Percentiles rank a stretch among this genome's conserved stretches.
Evolutionary conservation across 1,140 invertebrate species (phyloP).

Genomic region (Solenopsis invicta): DNA sequence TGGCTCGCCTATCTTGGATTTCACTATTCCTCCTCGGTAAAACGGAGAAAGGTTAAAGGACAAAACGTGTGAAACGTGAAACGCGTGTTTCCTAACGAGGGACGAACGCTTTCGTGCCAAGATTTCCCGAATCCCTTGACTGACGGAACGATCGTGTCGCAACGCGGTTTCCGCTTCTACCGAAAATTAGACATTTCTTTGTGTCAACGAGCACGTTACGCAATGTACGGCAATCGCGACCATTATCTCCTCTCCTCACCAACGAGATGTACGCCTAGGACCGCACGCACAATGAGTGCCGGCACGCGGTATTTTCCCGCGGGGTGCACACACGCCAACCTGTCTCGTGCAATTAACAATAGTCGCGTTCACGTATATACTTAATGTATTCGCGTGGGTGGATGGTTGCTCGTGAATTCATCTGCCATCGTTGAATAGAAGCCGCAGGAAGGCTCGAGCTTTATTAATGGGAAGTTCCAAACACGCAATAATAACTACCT

Average conservation of each 20-base stretch:
- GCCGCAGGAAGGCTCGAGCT: conserved; percentile 19
- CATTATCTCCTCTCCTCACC: not conserved
- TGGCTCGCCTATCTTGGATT: not conserved
- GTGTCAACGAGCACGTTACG: conserved; percentile 28
- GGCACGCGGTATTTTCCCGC: conserved; percentile 40
- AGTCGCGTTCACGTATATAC: conserved; percentile 8
- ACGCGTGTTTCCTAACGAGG: not conserved
- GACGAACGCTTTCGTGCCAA: not conserved
- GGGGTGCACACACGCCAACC: conserved; percentile 17
- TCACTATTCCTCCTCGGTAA: not conserved
- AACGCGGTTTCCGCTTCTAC: conserved; percentile 27
- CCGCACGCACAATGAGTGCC: conserved; percentile 40
- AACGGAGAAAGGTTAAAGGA: not conserved
- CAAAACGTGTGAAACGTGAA: not conserved
- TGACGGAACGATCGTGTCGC: conserved; percentile 1
- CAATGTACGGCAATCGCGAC: conserved; percentile 18
- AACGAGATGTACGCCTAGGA: not conserved
- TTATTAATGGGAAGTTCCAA: conserved; percentile 40
- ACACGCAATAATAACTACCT: conserved; percentile 31
- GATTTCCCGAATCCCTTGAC: not conserved
- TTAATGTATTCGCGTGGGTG: conserved; percentile 34
- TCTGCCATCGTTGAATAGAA: conserved; percentile 43
- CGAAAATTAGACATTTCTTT: conserved; percentile 47
- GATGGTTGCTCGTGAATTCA: conserved; percentile 31
- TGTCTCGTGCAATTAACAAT: conserved; percentile 56